Percentiles rank a stretch among this genome's conserved stretches.
These are phyloP conservation scores for Hoplodrina ambigua DNA, from an alignment of 2,888 invertebrate genomes.

Conservation along the genomic window DNA sequence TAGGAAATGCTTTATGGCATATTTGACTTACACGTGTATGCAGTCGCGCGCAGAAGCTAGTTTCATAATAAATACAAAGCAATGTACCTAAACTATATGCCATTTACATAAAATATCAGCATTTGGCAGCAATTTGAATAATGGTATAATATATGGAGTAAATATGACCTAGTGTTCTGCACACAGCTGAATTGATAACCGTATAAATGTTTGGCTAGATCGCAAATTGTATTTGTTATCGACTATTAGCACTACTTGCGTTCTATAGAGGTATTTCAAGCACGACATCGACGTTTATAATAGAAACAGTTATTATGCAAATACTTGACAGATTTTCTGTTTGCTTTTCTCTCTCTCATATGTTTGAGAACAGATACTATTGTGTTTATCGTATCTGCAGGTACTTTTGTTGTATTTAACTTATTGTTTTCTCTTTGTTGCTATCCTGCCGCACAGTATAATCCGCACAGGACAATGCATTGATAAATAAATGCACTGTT, in stretches of 20 bases:
- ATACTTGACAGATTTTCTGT: constrained; percentile 33
- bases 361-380: constrained; percentile 19
- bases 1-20: no score
- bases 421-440: constrained; percentile 17
- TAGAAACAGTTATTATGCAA: constrained; percentile 47
- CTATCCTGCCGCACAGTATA: background rate
- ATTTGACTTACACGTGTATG: no score
- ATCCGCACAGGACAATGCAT: background rate
- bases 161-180: background rate
- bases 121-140: no score
- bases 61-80: no score
- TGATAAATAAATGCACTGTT: background rate
- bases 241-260: constrained; percentile 11
- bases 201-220: background rate
- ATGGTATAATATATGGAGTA: no score
- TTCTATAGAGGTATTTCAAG: constrained; percentile 20
- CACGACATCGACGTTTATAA: constrained; percentile 18
- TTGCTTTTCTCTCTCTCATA: constrained; percentile 31
- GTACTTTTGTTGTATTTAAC: background rate
- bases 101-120: no score
- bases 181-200: constrained; percentile 4
- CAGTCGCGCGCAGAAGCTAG: no score
- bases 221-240: constrained; percentile 3
- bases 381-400: constrained; percentile 2
- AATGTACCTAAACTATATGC: no score